A percentile compares a stretch with the other conserved stretches of the same genome.
Evolutionary conservation across 2,797 vertebrate species (phyloP).

Genomic region (Danionella dracula): DNA sequence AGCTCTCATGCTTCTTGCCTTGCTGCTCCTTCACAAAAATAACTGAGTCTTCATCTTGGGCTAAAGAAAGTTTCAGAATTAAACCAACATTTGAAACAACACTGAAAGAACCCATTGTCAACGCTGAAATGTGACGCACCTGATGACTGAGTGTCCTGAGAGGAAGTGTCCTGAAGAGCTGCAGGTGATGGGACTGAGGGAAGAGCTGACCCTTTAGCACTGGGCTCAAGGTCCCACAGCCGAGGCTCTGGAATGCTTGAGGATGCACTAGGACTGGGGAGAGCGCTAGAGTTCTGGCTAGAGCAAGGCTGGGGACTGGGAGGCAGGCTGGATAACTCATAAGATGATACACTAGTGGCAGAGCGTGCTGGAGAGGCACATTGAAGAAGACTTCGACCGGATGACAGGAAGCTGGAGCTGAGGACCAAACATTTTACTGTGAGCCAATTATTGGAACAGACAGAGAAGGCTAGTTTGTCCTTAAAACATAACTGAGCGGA

Average conservation of each 20-base stretch:
- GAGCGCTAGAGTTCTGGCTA: constrained; percentile 65
- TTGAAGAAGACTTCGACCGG: constrained; percentile 60
- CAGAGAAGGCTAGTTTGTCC: no score
- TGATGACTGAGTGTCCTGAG: constrained; percentile 76
- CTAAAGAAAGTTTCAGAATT: constrained; percentile 48
- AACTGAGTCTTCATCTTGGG: constrained; percentile 81
- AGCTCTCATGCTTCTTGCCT: constrained; percentile 67
- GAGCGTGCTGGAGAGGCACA: constrained; percentile 57
- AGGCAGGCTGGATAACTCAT: constrained; percentile 58
- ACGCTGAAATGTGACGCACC: constrained; percentile 45
- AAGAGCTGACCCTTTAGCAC: constrained; percentile 42
- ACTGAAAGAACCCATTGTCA: no score
- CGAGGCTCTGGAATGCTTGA: constrained; percentile 52
- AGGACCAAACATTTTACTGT: background rate
- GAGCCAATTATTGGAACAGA: background rate
- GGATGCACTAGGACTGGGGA: constrained; percentile 61
- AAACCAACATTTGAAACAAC: background rate
- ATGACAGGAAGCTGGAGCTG: constrained; percentile 72
- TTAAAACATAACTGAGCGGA: no score
- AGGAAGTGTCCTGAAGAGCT: constrained; percentile 64
- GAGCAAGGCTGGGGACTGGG: constrained; percentile 58
- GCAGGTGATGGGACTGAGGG: constrained; percentile 58
- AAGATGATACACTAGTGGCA: constrained; percentile 53
- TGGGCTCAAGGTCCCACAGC: constrained; percentile 54
- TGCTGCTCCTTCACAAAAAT: constrained; percentile 88